phyloP scores from a whole-genome alignment of 2,797 vertebrate genomes.

The Hoplostethus mediterraneus region DNA sequence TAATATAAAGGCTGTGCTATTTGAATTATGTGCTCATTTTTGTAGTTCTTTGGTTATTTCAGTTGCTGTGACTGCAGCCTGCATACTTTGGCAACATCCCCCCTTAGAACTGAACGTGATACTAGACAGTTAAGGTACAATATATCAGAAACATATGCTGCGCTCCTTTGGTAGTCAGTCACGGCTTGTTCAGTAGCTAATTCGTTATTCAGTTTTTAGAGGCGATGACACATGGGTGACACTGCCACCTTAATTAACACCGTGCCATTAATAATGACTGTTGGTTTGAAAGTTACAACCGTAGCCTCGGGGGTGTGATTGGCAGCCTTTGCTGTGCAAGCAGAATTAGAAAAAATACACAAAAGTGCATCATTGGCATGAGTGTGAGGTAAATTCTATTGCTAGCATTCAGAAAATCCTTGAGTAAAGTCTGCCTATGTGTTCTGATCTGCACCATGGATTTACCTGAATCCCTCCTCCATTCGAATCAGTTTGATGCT shows the following conservation, averaged over 20 bases:
- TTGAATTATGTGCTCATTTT: slow-evolving; percentile 43
- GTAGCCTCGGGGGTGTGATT: slow-evolving; percentile 18
- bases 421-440: slow-evolving; percentile 16
- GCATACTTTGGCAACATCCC: slow-evolving; percentile 43
- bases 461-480: background rate
- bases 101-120: slow-evolving; percentile 40
- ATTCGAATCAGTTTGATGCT: slow-evolving; percentile 35
- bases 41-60: slow-evolving; percentile 25
- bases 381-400: slow-evolving; percentile 12
- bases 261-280: slow-evolving; percentile 28
- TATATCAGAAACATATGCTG: slow-evolving; percentile 18
- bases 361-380: slow-evolving; percentile 9
- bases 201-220: background rate
- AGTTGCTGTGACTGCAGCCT: slow-evolving; percentile 64
- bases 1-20: slow-evolving; percentile 29
- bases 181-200: slow-evolving; percentile 4
- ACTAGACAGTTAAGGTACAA: background rate
- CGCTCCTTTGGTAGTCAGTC: slow-evolving; percentile 17
- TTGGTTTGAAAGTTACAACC: slow-evolving; percentile 29
- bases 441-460: slow-evolving; percentile 28
- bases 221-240: background rate
- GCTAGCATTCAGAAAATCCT: slow-evolving; percentile 25
- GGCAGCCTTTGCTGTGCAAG: slow-evolving; percentile 23
- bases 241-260: background rate
- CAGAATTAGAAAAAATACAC: slow-evolving; percentile 23